A percentile compares a stretch with the other conserved stretches of the same genome.
phyloP scores from a whole-genome alignment of 2,888 invertebrate species.

The Caenorhabditis sp. region DNA sequence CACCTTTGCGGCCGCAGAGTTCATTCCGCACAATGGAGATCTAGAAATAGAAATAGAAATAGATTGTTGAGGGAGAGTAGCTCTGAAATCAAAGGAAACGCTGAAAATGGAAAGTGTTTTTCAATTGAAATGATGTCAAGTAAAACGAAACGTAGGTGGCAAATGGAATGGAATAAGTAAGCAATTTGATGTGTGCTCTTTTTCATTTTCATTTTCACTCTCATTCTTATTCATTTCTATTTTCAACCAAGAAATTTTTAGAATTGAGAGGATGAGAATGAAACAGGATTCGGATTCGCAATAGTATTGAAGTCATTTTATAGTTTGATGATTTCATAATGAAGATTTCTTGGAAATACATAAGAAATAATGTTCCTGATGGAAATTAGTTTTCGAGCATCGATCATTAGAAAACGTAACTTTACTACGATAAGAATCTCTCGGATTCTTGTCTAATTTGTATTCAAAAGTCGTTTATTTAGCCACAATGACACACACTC shows the following conservation, averaged over 20 bases:
- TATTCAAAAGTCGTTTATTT: slow-evolving; percentile 20
- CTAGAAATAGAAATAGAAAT: neutral
- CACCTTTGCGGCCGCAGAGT: no score
- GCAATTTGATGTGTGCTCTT: neutral
- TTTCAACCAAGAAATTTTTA: neutral
- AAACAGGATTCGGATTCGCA: no score
- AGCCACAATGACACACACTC: neutral
- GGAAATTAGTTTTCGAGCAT: no score
- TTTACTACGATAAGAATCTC: neutral
- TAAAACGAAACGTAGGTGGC: slow-evolving; percentile 1
- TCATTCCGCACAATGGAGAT: no score
- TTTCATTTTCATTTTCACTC: neutral
- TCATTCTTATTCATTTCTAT: neutral
- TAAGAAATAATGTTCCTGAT: no score
- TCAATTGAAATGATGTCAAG: neutral
- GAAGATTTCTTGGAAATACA: no score
- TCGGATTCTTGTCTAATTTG: neutral
- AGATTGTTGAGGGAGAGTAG: neutral
- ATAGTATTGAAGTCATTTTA: no score
- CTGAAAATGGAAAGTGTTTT: no score
- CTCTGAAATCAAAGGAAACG: no score
- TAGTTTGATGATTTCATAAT: no score
- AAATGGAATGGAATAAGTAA: neutral
- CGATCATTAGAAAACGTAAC: no score
- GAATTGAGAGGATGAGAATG: no score